Base-by-base conservation (phyloP, 2,888 invertebrate species). In the Andrena praecox region DNA sequence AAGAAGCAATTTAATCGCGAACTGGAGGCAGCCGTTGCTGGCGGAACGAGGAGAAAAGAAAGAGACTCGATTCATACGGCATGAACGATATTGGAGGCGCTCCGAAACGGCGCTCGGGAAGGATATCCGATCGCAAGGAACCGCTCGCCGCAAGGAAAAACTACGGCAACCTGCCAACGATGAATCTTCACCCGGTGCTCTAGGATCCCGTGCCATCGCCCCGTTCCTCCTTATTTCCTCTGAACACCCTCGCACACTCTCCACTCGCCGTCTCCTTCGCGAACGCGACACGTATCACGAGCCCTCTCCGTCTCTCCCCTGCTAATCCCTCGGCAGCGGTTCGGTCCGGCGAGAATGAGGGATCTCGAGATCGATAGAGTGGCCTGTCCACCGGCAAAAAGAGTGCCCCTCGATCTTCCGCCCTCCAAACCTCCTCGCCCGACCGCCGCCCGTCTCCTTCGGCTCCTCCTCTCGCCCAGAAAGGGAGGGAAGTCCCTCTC, bases 101-200 rank as follows among this genome's bases (percentile, higher is more conserved):
- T 77, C 72, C 77, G 60, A 70, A 78, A 77, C 73, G 56, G 68
- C 66, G 68, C 35, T 72, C 73, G 10, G 75, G 52, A 78, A 76
- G 74, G 81, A 80, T 78, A 86, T 73, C 70, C 80, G 71, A 73
- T 74, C 62, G 67, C 77, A 62, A 71, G 77, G 74, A 75, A 75
- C 56, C 71, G 67, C 48, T 78, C 59, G 48, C 79, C 71, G 67
- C 72, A 70, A 75, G 66, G 73, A 79, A 75, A 85, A 82, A 85
- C 76, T 70, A 79, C 84, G 89, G 86, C 85, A 85, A 83, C 69
- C 84, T 85, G 90, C 88, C 88, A 90, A 73, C 77, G 79, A 83
- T 82, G 78, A 79, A 85, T 81, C 85, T 78, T 78, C 79, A 12
- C 67, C 52, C n/a, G 24, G n/a, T 60, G 20, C 35, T 60, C 67